Conservation (phyloP, 2,888 invertebrate species). For the Eudasyphora cyanicolor region DNA sequence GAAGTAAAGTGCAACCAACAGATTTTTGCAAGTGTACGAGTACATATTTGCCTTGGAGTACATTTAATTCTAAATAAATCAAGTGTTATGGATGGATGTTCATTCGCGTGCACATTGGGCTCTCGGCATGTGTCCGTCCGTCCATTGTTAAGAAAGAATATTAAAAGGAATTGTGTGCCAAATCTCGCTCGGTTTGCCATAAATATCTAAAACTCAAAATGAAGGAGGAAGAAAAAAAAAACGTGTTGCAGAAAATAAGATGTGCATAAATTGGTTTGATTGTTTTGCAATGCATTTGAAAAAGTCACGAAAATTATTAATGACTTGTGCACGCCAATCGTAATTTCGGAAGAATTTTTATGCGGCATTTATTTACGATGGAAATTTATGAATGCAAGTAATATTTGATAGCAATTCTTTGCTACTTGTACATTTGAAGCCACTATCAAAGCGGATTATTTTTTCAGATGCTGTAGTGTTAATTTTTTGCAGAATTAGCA, state of each 20-base stretch:
- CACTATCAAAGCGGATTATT: too few relatives aligned
- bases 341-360: neutral
- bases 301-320: neutral
- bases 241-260: neutral
- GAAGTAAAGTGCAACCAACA: neutral
- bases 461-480: too few relatives aligned
- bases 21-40: constrained; percentile 6
- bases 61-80: constrained; percentile 22
- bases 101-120: neutral
- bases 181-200: neutral
- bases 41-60: too few relatives aligned
- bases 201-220: neutral
- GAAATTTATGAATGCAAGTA: too few relatives aligned
- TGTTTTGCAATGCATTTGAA: neutral
- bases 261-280: neutral
- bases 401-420: too few relatives aligned
- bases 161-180: neutral
- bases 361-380: too few relatives aligned
- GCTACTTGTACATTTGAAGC: too few relatives aligned
- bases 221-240: neutral
- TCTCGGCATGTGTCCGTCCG: neutral
- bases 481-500: too few relatives aligned
- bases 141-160: neutral
- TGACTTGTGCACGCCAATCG: neutral
- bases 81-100: neutral